Percentiles rank a stretch among this genome's conserved stretches.
Conservation (phyloP, 2,888 invertebrate genomes). For the Bibio marci region DNA sequence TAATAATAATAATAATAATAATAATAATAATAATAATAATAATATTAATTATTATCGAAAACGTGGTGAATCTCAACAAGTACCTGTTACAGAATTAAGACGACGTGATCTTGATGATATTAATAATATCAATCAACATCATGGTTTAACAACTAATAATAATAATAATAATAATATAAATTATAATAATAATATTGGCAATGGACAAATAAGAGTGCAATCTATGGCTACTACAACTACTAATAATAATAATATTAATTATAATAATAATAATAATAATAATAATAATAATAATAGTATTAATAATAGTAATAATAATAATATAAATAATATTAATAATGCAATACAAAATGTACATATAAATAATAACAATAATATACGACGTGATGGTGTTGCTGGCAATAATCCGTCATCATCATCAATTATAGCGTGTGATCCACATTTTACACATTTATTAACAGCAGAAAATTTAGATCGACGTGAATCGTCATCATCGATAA, state of each 20-base stretch:
- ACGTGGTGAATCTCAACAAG: conserved; percentile 4
- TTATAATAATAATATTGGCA: not conserved
- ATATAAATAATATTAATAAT: too few species aligned
- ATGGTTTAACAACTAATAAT: not conserved
- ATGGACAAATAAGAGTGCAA: conserved; percentile 3
- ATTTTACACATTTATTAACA: conserved; percentile 10
- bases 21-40: too few species aligned
- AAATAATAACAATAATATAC: not conserved
- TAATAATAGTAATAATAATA: conserved; percentile 1
- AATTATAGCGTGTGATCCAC: conserved; percentile 4
- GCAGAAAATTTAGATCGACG: conserved; percentile 27
- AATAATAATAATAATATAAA: too few species aligned
- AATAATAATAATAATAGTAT: not conserved
- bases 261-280: conserved; percentile 1
- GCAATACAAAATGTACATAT: not conserved
- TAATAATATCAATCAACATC: conserved; percentile 1
- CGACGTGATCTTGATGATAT: conserved; percentile 3
- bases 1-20: not conserved
- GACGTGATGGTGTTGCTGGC: not conserved
- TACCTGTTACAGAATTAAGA: conserved; percentile 1
- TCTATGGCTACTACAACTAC: not conserved
- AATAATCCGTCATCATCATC: not conserved
- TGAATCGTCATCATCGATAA: conserved; percentile 42
- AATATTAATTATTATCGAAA: not conserved
- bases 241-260: not conserved